Conservation (phyloP, 2,113 vertebrate species). For the Nanorana parkeri region DNA sequence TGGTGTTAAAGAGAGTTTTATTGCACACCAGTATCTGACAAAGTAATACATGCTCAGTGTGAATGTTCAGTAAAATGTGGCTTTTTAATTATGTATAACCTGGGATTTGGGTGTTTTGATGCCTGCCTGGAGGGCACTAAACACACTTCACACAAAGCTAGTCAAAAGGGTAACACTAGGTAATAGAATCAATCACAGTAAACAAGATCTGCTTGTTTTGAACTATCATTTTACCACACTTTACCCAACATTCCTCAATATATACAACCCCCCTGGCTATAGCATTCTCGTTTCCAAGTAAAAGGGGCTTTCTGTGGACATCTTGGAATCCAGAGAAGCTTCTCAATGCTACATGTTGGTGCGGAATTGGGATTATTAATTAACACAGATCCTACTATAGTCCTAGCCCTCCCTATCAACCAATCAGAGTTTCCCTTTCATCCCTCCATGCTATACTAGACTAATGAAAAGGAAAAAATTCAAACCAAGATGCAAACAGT, state of each 20-base stretch:
- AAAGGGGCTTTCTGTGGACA: background rate
- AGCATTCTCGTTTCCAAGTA: background rate
- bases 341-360: no score
- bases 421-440: no score
- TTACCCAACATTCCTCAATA: background rate
- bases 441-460: no score
- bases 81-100: background rate
- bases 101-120: background rate
- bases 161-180: background rate
- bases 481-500: no score
- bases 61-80: no score
- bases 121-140: background rate
- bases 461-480: no score
- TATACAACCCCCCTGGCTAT: background rate
- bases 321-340: background rate
- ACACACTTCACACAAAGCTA: background rate
- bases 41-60: background rate
- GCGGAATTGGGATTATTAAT: no score
- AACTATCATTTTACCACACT: background rate
- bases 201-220: background rate
- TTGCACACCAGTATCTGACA: background rate
- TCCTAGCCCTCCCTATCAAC: no score
- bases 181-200: background rate
- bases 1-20: no score
- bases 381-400: no score